Conservation (phyloP, 2,797 vertebrate genomes). For the Falco peregrinus region DNA sequence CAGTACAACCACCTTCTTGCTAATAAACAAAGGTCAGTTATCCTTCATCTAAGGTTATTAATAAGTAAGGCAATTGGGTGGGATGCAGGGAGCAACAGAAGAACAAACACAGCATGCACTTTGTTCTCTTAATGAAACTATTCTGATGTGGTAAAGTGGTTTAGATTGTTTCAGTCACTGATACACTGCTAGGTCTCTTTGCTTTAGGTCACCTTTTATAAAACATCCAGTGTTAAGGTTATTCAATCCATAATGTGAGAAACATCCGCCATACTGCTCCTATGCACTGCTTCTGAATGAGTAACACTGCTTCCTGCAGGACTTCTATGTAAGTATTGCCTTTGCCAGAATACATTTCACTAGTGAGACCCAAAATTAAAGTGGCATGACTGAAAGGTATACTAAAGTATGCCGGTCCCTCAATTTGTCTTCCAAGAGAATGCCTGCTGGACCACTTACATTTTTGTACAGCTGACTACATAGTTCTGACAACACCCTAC, state of each 20-base stretch:
- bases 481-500: background rate
- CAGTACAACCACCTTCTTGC: background rate
- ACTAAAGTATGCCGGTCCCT: background rate
- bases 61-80: background rate
- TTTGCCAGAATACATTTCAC: background rate
- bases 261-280: background rate
- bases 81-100: background rate
- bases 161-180: background rate
- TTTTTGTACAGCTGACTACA: background rate
- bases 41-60: background rate
- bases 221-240: background rate
- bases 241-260: background rate
- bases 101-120: background rate
- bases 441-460: background rate
- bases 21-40: background rate
- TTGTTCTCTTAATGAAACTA: background rate
- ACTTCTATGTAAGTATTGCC: background rate
- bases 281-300: background rate
- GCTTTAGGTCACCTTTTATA: background rate
- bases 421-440: background rate
- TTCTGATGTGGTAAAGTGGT: background rate
- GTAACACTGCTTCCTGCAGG: background rate
- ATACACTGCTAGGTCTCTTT: background rate
- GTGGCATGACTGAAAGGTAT: background rate
- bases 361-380: background rate